Evolutionary conservation across 2,888 invertebrate species (phyloP), one percentile per base, ranked within the genome.

Genomic region (Archips xylosteana): DNA sequence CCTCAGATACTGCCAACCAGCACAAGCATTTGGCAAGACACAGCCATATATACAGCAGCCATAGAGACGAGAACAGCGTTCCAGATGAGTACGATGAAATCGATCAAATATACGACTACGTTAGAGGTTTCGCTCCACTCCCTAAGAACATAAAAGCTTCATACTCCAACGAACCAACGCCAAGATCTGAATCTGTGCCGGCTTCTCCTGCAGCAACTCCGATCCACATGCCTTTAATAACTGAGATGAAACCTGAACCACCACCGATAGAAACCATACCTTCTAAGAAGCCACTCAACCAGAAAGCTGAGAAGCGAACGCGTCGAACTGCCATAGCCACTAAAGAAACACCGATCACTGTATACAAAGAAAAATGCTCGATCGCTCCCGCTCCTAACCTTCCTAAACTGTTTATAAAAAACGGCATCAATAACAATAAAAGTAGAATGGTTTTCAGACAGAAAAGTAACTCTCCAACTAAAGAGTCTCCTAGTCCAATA

Each of bases 81-180:
- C 95, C 96, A 45, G 97, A 98, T 86, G 98, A 98, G 83, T 98
- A 99, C 90, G 98, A 98, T 81, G 98, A 99, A 91, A 98, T 99
- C 80, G 99, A 99, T 94, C 98, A 99, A 91, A 98, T 99, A 78
- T 99, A 99, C 87, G 98, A 98, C 87, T 99, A 99, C 88, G 98
- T 99, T 0, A 95, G 99, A 76, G 98, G 99, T 0, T 97, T 99
- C 80, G 98, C 98, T 67, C 98, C 98, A 1, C 95, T 98, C 42
- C 98, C 98, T 5, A 97, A 98, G 88, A 97, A 96, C 83, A 96
- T 97, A 36, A 95, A 96, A 82, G 96, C 96, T 0, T 96, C 96
- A 0, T 96, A 96, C 82, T 92, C 90, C 0, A 94, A 92, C 75
- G 95, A 95, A 57, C 87, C 90, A 4, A 82, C 82, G 65, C 81